Percentiles rank a stretch among this genome's conserved stretches.
Evolutionary conservation across 2,888 invertebrate species (phyloP).

Genomic region (Chelonus formosanus): DNA sequence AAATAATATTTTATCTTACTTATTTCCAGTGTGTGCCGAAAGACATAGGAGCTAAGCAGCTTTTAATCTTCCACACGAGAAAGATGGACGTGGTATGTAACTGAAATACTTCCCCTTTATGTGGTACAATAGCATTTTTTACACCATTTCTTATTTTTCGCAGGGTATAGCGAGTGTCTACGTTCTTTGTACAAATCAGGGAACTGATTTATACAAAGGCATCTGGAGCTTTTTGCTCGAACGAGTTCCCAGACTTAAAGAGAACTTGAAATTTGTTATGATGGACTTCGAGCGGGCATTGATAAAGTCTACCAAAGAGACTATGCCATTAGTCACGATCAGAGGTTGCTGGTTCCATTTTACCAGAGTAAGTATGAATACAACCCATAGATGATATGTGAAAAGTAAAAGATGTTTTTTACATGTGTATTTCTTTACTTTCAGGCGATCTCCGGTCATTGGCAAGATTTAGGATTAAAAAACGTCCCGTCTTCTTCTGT

Average conservation of each 20-base stretch:
- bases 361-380: not conserved
- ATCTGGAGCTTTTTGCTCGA: not conserved
- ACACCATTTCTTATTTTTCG: not conserved
- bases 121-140: not conserved
- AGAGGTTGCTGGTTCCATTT: constrained; percentile 7
- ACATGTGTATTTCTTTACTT: not conserved
- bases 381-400: not conserved
- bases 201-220: not conserved
- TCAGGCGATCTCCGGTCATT: not conserved
- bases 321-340: not conserved
- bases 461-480: not conserved
- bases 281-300: not conserved
- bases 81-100: constrained; percentile 1
- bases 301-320: not conserved
- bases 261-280: not conserved
- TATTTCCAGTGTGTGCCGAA: not conserved
- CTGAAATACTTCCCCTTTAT: not conserved
- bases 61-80: not conserved
- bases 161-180: not conserved
- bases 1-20: too few species aligned
- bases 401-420: not conserved
- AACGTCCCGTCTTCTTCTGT: not conserved
- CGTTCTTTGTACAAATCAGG: not conserved
- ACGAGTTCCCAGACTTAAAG: not conserved
- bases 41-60: not conserved